Conservation (phyloP, 2,113 vertebrate species). For the Spizaetus ornatus region DNA sequence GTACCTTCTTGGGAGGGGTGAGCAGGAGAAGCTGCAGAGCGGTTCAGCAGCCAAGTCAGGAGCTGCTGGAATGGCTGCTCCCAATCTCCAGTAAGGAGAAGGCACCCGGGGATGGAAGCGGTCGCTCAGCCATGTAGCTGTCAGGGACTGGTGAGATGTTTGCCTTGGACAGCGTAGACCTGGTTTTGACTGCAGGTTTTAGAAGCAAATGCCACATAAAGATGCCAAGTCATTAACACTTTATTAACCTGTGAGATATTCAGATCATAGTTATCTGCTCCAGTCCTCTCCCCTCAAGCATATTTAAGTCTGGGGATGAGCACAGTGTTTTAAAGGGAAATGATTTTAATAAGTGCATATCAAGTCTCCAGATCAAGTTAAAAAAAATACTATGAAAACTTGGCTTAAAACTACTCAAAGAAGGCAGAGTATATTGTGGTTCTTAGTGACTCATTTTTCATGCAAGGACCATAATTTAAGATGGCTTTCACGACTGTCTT, state of each 20-base stretch:
- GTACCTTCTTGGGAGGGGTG: not conserved
- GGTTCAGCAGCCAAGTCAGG: not conserved
- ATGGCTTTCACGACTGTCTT: not conserved
- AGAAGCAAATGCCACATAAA: not conserved
- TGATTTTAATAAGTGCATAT: not conserved
- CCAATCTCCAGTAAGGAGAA: not conserved
- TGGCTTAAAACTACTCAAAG: not conserved
- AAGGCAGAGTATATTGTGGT: not conserved
- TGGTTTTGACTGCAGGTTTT: not conserved
- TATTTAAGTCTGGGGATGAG: not conserved
- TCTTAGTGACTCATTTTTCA: conserved; percentile 31
- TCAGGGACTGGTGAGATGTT: not conserved
- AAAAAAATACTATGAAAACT: not conserved
- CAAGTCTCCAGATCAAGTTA: not conserved
- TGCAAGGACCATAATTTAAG: not conserved
- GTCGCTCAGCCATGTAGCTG: not conserved
- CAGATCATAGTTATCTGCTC: not conserved
- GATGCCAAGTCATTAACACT: not conserved
- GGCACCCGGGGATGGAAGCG: not conserved
- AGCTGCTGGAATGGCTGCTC: not conserved
- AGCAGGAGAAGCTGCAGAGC: not conserved
- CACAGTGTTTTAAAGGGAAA: not conserved
- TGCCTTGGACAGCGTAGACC: not conserved
- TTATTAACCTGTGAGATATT: not conserved
- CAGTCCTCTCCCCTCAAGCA: not conserved